These are phyloP conservation scores for Ganaspis brasiliensis DNA, from an alignment of 2,888 invertebrate species.

Conservation along the genomic window DNA sequence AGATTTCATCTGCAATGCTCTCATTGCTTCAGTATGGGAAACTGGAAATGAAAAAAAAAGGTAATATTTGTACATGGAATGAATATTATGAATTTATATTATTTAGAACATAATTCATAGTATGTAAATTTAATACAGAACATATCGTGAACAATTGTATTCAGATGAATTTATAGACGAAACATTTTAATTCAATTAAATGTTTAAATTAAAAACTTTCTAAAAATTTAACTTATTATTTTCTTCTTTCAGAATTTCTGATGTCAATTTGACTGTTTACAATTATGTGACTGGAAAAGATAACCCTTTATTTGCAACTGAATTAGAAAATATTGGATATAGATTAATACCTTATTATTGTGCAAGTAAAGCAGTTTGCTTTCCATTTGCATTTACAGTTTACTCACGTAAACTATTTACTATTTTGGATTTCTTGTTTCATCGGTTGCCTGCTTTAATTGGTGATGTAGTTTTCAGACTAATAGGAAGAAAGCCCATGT, in stretches of 20 bases:
- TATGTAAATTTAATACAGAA: too few relatives aligned
- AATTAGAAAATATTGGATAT: neutral
- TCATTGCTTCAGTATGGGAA: neutral
- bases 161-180: too few relatives aligned
- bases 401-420: neutral
- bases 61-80: neutral
- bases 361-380: neutral
- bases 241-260: neutral
- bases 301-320: neutral
- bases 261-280: neutral
- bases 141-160: too few relatives aligned
- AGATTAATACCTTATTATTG: neutral
- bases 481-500: neutral
- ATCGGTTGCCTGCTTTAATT: neutral
- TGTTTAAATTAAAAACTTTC: too few relatives aligned
- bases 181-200: too few relatives aligned
- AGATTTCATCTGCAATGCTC: conserved; percentile 5
- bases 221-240: too few relatives aligned
- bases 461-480: conserved; percentile 5
- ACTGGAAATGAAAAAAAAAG: neutral
- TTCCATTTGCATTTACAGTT: neutral
- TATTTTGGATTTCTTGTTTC: neutral
- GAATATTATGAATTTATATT: too few relatives aligned
- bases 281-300: neutral
- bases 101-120: too few relatives aligned